Conservation (phyloP, 1,140 invertebrate species). For the Aphelenchoides avenae region DNA sequence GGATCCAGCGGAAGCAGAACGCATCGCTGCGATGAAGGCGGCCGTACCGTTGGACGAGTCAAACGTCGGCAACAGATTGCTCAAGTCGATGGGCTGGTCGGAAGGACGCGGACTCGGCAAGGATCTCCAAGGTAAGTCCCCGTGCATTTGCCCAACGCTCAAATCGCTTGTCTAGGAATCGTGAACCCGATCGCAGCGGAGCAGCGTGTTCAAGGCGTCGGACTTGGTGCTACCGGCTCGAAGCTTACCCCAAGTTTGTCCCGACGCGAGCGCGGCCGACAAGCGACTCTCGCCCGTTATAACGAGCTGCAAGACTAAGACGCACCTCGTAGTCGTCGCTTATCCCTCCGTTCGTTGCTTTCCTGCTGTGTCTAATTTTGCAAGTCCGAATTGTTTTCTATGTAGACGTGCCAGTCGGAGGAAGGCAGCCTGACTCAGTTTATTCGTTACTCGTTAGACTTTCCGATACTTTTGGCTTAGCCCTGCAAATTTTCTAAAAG, state of each 20-base stretch:
- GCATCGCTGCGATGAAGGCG: slow-evolving; percentile 20
- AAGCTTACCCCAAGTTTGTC: slow-evolving; percentile 13
- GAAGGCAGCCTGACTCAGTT: too few relatives aligned
- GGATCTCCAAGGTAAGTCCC: slow-evolving; percentile 72
- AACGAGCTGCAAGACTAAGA: slow-evolving; percentile 33
- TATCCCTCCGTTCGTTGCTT: too few relatives aligned
- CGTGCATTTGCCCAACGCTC: too few relatives aligned
- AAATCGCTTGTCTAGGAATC: slow-evolving; percentile 41
- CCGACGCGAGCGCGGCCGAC: slow-evolving; percentile 35
- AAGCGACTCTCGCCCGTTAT: slow-evolving; percentile 35
- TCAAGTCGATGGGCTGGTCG: slow-evolving; percentile 98
- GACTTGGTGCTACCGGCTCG: slow-evolving; percentile 48
- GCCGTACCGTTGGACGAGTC: slow-evolving; percentile 39
- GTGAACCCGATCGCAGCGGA: slow-evolving; percentile 53
- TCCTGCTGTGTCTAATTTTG: too few relatives aligned
- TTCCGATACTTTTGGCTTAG: too few relatives aligned
- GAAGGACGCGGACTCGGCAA: slow-evolving; percentile 90
- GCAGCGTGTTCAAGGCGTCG: slow-evolving; percentile 53
- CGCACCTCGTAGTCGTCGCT: too few relatives aligned
- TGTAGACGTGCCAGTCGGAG: too few relatives aligned
- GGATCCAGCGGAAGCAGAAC: slow-evolving; percentile 16
- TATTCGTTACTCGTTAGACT: too few relatives aligned
- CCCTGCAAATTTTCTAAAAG: too few relatives aligned
- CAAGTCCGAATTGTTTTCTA: too few relatives aligned
- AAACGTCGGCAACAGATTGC: slow-evolving; percentile 77